Evolutionary conservation across 2,888 invertebrate genomes (phyloP), one percentile per base, ranked within the genome.

Genomic region (Autographa gamma): DNA sequence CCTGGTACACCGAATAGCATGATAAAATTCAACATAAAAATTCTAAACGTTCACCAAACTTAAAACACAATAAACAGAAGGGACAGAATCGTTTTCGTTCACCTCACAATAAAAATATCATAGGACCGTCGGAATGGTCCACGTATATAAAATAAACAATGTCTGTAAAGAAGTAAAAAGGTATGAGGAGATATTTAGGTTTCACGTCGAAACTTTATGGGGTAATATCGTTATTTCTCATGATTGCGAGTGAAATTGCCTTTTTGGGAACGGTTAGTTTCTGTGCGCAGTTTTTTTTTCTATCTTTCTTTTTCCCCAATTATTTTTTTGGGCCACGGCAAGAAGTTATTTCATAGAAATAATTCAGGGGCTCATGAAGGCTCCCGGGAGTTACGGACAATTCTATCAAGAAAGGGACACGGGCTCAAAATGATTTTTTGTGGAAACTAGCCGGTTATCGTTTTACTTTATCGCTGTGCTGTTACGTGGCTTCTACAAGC

Each of bases 221-320:
- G 79, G 84, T 85, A 87, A 89, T 91, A 84, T 89, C 90, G 89
- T 92, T 91, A 90, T 88, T 89, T 89, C 90, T 91, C 87, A 88
- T 89, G 89, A 91, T 89, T 89, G 86, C 85, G 79, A 85, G 74
- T 80, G 73, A 81, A 85, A 91, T 87, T 87, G 86, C 82, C 85
- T 85, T 86, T 87, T 88, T 79, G 82, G 82, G 85, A 83, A 83
- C 80, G 84, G 86, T 86, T 88, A 86, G 86, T 88, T 87, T 83
- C 80, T 76, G 66, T 82, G 76, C 79, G 80, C 78, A 64, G 69
- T 69, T 68, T 77, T 81, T 79, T 76, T 60, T 67, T 71, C 71
- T 61, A 61, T 71, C 71, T 70, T 70, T 69, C 75, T 69, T 82
- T 84, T 82, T 67, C 79, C 76, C 79, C 80, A 85, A 86, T 86